These are phyloP conservation scores for Philopedon plagiatum DNA, from an alignment of 2,888 invertebrate genomes.

Conservation along the genomic window DNA sequence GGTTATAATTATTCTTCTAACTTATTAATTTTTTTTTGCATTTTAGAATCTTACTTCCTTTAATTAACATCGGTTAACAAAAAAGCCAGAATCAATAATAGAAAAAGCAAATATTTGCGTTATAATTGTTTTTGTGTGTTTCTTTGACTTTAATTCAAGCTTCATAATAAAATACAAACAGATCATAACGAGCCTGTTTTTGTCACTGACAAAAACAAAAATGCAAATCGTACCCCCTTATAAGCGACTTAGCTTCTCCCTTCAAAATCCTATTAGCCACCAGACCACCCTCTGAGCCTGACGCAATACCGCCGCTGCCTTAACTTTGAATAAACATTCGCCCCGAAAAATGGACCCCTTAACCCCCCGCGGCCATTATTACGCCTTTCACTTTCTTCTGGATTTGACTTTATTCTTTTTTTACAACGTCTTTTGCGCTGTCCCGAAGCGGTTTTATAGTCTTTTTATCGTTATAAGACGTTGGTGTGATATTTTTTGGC, in stretches of 20 bases:
- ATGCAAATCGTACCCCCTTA: conserved; percentile 36
- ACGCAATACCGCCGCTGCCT: conserved; percentile 34
- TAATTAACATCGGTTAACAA: no score
- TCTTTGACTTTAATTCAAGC: background rate
- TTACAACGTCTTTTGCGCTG: conserved; percentile 56
- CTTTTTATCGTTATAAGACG: conserved; percentile 52
- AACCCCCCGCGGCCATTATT: conserved; percentile 46
- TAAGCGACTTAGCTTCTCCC: conserved; percentile 36
- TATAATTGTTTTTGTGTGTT: background rate
- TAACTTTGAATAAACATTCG: conserved; percentile 43
- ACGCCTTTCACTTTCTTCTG: conserved; percentile 51
- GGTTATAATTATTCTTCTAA: no score
- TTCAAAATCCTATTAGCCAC: conserved; percentile 44
- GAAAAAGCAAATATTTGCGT: background rate
- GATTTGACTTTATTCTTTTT: conserved; percentile 59
- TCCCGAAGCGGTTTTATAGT: conserved; percentile 56
- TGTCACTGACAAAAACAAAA: conserved; percentile 41
- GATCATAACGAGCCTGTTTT: conserved; percentile 30
- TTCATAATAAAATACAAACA: conserved; percentile 10
- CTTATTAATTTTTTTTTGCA: no score
- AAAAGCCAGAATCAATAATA: no score
- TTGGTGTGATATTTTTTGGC: conserved; percentile 34
- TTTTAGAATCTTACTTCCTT: no score
- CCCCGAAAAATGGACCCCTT: conserved; percentile 21
- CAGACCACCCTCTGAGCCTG: conserved; percentile 37